Evolutionary conservation across 2,888 invertebrate genomes (phyloP), one percentile per base, ranked within the genome.

Genomic region (Venustoraphidia nigricollis): DNA sequence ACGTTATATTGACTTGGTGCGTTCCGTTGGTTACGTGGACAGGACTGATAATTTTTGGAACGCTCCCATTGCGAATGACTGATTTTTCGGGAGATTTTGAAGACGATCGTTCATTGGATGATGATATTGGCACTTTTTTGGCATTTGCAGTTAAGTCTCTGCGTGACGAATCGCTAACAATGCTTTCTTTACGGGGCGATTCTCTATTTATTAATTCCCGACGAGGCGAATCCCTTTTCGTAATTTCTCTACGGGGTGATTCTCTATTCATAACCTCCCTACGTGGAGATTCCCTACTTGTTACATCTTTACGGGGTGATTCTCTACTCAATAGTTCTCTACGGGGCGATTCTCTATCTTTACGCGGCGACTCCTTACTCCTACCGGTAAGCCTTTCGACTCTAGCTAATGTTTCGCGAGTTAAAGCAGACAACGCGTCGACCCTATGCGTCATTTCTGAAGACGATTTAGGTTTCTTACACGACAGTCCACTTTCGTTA

Each of bases 391-490:
- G 71, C 66, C 72, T 73, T 64, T 79, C 79, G 58, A 80, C 78
- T 60, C 77, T 75, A 62, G 78, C 79, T 68, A 80, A 71, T 42
- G 80, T 78, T 59, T 79, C 76, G 63, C 75, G 75, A 46, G 80
- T 79, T 57, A 79, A 68, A 36, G 76, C 77, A 53, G 77, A 74
- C 62, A 80, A 67, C 59, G 73, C 77, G 57, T 80, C 79, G 69
- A 80, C 75, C 61, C 76, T 72, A 57, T 75, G 75, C 10, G 67
- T 65, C 38, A 70, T 64, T 54, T 62, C 65, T 9, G 34, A 34
- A 5, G 43, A 11, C 34, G 43, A 34, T 34, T 34, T n/a, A 9
- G 46, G 34, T 46, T 44, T 27, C 6, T 13, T 13, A 39, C 27
- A 8, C 14, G 11, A 40, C 38, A 10, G 10, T 8, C 17, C 17